Base-by-base conservation (phyloP, 2,797 vertebrate genomes). In the Urosaurus nigricauda region DNA sequence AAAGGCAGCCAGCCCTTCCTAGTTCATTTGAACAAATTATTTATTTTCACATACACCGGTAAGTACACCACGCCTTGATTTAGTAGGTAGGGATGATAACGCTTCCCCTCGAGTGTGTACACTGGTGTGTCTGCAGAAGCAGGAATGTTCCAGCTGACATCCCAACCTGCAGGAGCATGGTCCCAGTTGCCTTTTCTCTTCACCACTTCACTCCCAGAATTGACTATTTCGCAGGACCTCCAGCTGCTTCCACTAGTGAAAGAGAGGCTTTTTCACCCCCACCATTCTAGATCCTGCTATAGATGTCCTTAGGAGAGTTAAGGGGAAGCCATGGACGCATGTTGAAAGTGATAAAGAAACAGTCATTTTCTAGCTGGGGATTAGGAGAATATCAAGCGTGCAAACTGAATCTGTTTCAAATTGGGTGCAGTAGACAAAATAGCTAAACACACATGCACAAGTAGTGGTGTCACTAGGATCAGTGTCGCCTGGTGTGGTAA, bases 21-120 rank as follows among this genome's bases (percentile, higher is more conserved):
- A 79, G 21, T 73, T 37, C 5, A 73, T 43, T 79, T 32, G 21
- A 71, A 17, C 32, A 17, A 56, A 73, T 37, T 84, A 58, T 60
- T 89, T 77, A 83, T 85, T 89, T 84, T 71, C 75, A 47, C 75
- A 73, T 24, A 17, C 19, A 79, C 26, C 37, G 5, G 60, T 73
- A 35, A 77, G 5, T 29, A 77, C 73, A 79, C 37, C 75, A 79
- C 77, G 79, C 65, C 75, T 75, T 79, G 78, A n/a, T 60, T 35
- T 19, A 43, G 35, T 8, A 87, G 53, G 51, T 60, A 56, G 29
- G 29, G 29, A 13, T 47, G 77, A 88, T 85, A 79, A 84, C 9
- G 4, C 24, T 68, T 71, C 14, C 14, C 7, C 5, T 56, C 53
- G 24, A 56, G 8, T 79, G 60, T 88, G 13, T 84, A 58, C 51